phyloP scores from a whole-genome alignment of 2,888 invertebrate genomes.

The Blera fallax region DNA sequence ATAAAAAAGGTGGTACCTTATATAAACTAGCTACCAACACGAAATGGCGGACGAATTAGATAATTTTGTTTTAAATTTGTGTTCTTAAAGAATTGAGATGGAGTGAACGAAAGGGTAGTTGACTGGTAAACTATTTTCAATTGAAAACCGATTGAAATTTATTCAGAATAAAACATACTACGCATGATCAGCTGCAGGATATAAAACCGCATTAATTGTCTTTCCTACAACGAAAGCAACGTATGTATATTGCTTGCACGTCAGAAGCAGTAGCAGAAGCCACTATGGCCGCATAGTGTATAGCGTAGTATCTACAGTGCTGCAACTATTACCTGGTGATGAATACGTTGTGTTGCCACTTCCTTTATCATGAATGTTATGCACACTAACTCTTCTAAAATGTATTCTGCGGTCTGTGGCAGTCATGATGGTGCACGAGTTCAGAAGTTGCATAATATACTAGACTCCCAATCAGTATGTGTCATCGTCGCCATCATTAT shows the following conservation, averaged over 20 bases:
- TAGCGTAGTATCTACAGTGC: background rate
- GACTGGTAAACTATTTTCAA: no score
- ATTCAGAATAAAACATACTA: no score
- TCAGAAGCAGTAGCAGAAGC: background rate
- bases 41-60: no score
- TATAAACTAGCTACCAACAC: no score
- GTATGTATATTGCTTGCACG: background rate
- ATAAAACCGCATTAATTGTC: conserved; percentile 10
- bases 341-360: conserved; percentile 17
- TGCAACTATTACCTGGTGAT: background rate
- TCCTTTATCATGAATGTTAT: conserved; percentile 4
- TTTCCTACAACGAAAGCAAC: background rate
- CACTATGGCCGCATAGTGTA: no score
- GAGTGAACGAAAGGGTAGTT: no score
- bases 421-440: conserved; percentile 4
- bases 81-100: no score
- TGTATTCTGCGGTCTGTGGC: conserved; percentile 58
- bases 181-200: background rate
- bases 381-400: conserved; percentile 28
- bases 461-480: conserved; percentile 32
- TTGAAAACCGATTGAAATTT: no score
- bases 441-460: background rate
- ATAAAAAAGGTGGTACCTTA: no score
- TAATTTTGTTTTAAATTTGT: no score
- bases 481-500: conserved; percentile 16